Percentiles rank a stretch among this genome's conserved stretches.
Conservation (phyloP, 2,797 vertebrate genomes). For the Mallotus villosus region DNA sequence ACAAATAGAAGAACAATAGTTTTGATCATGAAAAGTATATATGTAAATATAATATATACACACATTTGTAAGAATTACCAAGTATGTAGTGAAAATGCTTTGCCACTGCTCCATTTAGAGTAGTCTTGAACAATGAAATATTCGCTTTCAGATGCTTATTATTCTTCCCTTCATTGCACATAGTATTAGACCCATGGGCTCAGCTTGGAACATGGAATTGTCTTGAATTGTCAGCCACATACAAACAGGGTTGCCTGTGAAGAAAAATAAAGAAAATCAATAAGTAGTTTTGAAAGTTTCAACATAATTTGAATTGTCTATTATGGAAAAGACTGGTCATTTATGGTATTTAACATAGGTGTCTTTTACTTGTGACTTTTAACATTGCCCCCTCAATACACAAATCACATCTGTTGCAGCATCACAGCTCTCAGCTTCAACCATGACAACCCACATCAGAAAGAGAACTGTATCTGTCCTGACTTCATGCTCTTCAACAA, state of each 20-base stretch:
- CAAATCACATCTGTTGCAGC: too few species aligned
- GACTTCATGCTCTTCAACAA: too few species aligned
- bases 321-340: not conserved
- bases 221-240: not conserved
- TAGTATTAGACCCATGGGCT: slow-evolving; percentile 6
- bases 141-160: not conserved
- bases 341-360: not conserved
- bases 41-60: too few species aligned
- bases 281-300: not conserved
- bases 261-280: slow-evolving; percentile 13
- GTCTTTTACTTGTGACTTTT: not conserved
- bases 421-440: not conserved
- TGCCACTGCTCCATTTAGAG: slow-evolving; percentile 13
- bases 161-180: not conserved
- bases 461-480: slow-evolving; percentile 6
- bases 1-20: slow-evolving; percentile 15
- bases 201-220: not conserved
- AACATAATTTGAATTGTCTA: not conserved
- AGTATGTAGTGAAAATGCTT: slow-evolving; percentile 28
- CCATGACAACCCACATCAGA: not conserved
- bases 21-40: slow-evolving; percentile 38
- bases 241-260: slow-evolving; percentile 26
- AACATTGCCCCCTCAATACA: not conserved
- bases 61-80: slow-evolving; percentile 6
- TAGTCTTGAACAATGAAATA: slow-evolving; percentile 9